Evolutionary conservation across 2,797 vertebrate species (phyloP), one percentile per base, ranked within the genome.

Genomic region (Cyclopterus lumpus): DNA sequence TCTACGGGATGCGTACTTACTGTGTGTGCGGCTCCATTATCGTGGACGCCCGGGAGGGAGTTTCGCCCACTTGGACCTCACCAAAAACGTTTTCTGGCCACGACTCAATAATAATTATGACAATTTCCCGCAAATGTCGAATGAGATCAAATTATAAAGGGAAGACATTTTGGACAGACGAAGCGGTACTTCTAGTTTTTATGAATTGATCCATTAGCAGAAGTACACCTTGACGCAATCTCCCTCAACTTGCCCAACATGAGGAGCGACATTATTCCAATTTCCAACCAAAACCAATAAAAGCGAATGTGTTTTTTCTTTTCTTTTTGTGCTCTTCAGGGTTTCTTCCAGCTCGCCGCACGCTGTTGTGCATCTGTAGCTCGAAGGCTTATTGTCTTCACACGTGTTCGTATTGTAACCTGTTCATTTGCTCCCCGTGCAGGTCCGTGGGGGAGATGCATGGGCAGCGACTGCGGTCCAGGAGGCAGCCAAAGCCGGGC

Each of bases 381-480:
- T 61, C 9, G 38, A 68, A 64, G 28, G n/a, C 67, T 63, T 14
- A 8, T 44, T 71, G 10, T 34, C 2, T 40, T 15, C 38, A 15
- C 5, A 11, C 38, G 14, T 74, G 20, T 54, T 71, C 48, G 40
- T 22, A 2, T 46, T 77, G 34, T 80, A 64, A 83, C 66, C 28
- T 48, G 22, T 88, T 53, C 61, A 3, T 79, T 58, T 82, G 51
- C 78, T 67, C 89, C 69, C n/a, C n/a, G n/a, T n/a, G 26, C 89
- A 99, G 98, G 98, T 93, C 96, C 97, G 0, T 99, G 98, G 98
- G 98, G 98, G 26, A 93, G 97, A 68, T 99, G 98, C 87, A 99
- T 99, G 97, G 98, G 98, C 85, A 97, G 97, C 2, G 97, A 98
- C n/a, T 99, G 98, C 0, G 98, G 98, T 1, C 97, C 96, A 0